Evolutionary conservation across 2,113 vertebrate species (phyloP), one percentile per base, ranked within the genome.

Genomic region (Oriolus oriolus): DNA sequence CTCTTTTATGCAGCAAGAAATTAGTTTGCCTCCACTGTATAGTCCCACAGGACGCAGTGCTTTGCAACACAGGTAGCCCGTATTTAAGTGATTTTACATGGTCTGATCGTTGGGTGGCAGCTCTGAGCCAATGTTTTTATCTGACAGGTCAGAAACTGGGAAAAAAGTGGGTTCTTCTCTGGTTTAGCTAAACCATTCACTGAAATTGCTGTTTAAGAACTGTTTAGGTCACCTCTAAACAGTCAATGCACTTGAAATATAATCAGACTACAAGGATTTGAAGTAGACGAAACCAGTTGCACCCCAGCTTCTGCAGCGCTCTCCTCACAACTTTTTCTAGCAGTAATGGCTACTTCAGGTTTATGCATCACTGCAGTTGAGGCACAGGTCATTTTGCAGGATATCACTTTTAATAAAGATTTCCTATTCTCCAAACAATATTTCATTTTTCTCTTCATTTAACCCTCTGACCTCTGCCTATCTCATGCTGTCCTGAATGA

Each of bases 81-180:
- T 22, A 22, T 84, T 74, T 24, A 39, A n/a, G 53, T 60, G 83
- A 39, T 68, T 89, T 96, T 96, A 76, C 95, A 53, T 42, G 10
- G 21, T 93, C 37, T 90, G 77, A 68, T 71, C 96, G 47, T 94
- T 87, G 83, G 96, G 95, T 96, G 96, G 96, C 96, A 97, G 96
- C 90, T 94, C 86, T 93, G 92, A 96, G 93, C 80, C 76, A 84
- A 13, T 54, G 41, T 89, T 96, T 63, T 64, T 79, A 35, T 52
- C 57, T 42, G n/a, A 17, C n/a, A 27, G 17, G 77, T 42, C 39
- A 42, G 71, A 75, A 50, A 39, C 9, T 22, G 7, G 13, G 5
- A 4, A 7, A 65, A 57, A 54, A 18, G 30, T 6, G 1, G 8
- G 8, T 71, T 77, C 17, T 78, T 70, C 68, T 70, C 24, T n/a